These are phyloP conservation scores for Phainopepla nitens DNA, from an alignment of 2,113 vertebrate species.

Conservation along the genomic window DNA sequence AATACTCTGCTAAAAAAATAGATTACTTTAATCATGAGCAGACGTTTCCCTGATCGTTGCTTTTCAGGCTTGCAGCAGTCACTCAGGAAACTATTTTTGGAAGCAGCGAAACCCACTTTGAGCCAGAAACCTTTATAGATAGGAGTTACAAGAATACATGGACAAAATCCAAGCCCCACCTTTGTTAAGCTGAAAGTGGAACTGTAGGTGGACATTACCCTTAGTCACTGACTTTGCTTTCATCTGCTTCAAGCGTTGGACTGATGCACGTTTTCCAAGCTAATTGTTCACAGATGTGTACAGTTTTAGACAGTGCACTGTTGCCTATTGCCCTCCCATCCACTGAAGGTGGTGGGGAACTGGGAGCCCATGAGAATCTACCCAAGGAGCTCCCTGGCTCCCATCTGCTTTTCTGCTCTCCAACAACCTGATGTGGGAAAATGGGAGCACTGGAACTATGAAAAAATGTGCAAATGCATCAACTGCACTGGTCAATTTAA, in stretches of 20 bases:
- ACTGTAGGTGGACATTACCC: not conserved
- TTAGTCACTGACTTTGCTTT: not conserved
- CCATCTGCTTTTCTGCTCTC: not conserved
- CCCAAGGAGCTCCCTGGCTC: not conserved
- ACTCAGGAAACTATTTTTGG: constrained; percentile 66
- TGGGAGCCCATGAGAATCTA: not conserved
- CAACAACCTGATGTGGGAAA: not conserved
- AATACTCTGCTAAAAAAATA: constrained; percentile 67
- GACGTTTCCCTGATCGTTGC: constrained; percentile 45
- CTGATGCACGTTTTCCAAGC: not conserved
- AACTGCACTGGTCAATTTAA: not conserved
- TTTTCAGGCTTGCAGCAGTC: constrained; percentile 60
- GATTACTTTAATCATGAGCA: constrained; percentile 62
- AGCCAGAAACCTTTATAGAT: constrained; percentile 51
- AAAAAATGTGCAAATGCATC: not conserved
- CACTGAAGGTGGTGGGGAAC: not conserved
- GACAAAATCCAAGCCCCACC: constrained; percentile 1
- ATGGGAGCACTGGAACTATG: not conserved
- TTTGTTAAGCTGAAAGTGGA: constrained; percentile 7
- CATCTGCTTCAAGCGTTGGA: not conserved
- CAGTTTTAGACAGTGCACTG: not conserved
- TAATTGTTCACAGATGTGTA: not conserved
- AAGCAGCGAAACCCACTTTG: constrained; percentile 50
- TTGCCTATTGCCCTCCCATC: not conserved
- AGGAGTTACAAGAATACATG: constrained; percentile 9